Evolutionary conservation across 1,140 invertebrate genomes (phyloP).

Genomic region (Ephestia elutella): DNA sequence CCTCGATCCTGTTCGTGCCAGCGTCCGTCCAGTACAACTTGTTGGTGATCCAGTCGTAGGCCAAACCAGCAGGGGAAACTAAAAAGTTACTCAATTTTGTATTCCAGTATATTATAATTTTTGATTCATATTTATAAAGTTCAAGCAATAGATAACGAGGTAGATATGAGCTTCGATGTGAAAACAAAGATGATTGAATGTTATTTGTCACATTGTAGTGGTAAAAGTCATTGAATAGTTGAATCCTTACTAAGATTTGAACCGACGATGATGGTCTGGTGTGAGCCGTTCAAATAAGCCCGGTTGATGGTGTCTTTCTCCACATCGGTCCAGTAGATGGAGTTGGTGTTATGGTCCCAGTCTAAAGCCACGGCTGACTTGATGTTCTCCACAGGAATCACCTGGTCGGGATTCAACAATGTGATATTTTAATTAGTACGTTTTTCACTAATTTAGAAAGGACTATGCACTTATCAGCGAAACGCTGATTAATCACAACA

Average conservation of each 20-base stretch:
- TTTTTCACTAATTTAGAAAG: too few relatives aligned
- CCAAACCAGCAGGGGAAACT: constrained; percentile 84
- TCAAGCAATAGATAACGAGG: too few relatives aligned
- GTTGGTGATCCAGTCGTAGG: constrained; percentile 89
- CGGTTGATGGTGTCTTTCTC: constrained; percentile 87
- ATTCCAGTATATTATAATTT: too few relatives aligned
- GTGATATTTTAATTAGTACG: constrained; percentile 22
- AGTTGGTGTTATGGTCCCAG: constrained; percentile 86
- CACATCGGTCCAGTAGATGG: constrained; percentile 92
- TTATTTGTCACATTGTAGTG: too few relatives aligned
- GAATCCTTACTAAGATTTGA: constrained; percentile 79
- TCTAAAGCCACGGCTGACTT: constrained; percentile 88
- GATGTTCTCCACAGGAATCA: constrained; percentile 86
- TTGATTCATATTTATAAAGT: too few relatives aligned
- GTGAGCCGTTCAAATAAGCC: constrained; percentile 84
- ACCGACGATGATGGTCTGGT: constrained; percentile 80
- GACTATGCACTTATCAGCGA: too few relatives aligned
- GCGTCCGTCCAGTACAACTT: constrained; percentile 94
- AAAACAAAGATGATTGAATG: too few relatives aligned
- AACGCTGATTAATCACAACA: too few relatives aligned
- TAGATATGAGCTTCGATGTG: too few relatives aligned
- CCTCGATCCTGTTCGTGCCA: constrained; percentile 87
- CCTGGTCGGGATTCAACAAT: constrained; percentile 48
- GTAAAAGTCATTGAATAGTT: too few relatives aligned
- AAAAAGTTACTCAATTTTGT: constrained; percentile 9